Evolutionary conservation across 1,140 invertebrate genomes (phyloP).

Genomic region (Panulirus ornatus): DNA sequence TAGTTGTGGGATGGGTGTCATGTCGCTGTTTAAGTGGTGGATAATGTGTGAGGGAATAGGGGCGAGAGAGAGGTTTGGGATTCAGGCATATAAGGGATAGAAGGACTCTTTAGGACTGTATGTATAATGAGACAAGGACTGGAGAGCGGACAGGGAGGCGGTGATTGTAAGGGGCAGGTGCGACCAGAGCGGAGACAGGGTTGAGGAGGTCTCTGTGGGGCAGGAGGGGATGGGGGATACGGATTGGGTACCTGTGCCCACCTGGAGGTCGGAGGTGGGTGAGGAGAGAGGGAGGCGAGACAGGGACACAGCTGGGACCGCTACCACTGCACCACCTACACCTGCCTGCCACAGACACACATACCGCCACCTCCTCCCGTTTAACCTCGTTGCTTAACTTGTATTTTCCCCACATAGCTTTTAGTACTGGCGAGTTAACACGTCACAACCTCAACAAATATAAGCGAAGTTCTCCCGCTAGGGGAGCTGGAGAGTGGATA

Average conservation of each 20-base stretch:
- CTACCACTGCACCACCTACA: not conserved
- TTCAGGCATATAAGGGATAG: no score
- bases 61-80: no score
- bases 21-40: no score
- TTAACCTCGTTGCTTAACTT: not conserved
- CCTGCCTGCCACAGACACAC: not conserved
- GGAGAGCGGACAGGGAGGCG: no score
- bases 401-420: not conserved
- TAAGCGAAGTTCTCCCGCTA: not conserved
- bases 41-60: no score
- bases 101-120: no score
- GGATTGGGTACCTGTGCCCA: no score
- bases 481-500: not conserved
- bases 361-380: not conserved
- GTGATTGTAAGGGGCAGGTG: no score
- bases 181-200: no score
- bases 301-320: not conserved
- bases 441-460: not conserved
- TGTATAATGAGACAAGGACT: no score
- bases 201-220: not conserved
- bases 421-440: not conserved
- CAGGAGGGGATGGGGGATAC: not conserved
- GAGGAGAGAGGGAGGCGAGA: not conserved
- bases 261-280: no score
- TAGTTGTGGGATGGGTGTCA: no score